Evolutionary conservation across 1,140 invertebrate species (phyloP), one percentile per base, ranked within the genome.

Genomic region (Drosophila pectinifera): DNA sequence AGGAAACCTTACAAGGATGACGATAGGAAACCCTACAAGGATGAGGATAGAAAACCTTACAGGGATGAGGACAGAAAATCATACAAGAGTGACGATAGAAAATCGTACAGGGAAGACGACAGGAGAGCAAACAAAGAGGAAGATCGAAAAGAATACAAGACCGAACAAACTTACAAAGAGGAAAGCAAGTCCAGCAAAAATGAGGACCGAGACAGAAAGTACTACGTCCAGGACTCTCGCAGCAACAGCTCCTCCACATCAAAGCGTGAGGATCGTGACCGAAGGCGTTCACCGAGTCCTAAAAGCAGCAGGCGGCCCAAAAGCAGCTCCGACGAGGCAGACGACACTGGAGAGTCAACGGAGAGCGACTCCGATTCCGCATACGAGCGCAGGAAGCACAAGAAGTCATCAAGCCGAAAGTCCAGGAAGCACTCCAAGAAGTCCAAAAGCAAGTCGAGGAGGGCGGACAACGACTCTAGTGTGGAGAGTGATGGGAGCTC

Each of bases 331-430:
- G 80, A 80, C 24, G 81, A 86, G 34, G 82, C 78, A 7, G 86
- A 90, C 3, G 85, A 90, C 41, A 85, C 80, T 0, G 86, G 67
- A 7, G 85, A 90, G 34, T 90, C 85, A 18, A 90, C 85, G 0
- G 81, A 90, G 54, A 90, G 86, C 16, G 86, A 90, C 49, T 82
- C 78, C 0, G 89, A 91, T 55, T 91, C 89, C 0, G 80, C 83
- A 1, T 82, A 89, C 57, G 89, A 91, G 38, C 80, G 89, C 2
- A 82, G 70, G 4, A 63, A 78, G 14, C 62, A 82, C n/a, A 86
- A 91, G 28, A 90, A 85, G 53, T 80, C 80, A 3, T 75, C 73
- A 13, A 85, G 57, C 8, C 58, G 55, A 3, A 81, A 81, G 49
- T 80, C 70, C 1, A 83, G 78, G 20, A 91, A 80, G 16, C 91